Percentiles rank a stretch among this genome's conserved stretches.
Evolutionary conservation across 2,797 vertebrate species (phyloP).

Genomic region (Parauchenoglanis punctatus): DNA sequence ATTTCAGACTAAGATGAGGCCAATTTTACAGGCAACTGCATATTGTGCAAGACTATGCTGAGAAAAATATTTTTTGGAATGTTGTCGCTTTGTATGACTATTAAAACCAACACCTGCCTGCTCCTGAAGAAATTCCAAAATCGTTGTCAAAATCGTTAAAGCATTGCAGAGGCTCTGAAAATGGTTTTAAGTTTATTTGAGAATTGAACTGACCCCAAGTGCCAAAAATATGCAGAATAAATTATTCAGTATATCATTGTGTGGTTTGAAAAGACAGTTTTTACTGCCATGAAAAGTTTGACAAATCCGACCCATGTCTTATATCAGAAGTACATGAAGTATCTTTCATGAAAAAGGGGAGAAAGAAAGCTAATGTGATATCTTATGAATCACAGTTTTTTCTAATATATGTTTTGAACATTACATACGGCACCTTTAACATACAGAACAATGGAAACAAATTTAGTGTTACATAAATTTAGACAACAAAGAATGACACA

Average conservation of each 20-base stretch:
- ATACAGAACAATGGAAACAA: background rate
- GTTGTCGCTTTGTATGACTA: background rate
- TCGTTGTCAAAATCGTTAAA: slow-evolving; percentile 54
- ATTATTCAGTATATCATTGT: background rate
- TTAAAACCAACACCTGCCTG: background rate
- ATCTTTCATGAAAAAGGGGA: background rate
- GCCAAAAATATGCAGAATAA: background rate
- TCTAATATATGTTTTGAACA: background rate
- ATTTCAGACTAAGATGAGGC: no score
- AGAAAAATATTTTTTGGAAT: background rate
- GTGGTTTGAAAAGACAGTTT: background rate
- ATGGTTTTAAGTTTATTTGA: no score
- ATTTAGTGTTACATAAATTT: background rate
- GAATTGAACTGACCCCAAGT: no score
- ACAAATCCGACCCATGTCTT: background rate
- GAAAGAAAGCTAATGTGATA: background rate
- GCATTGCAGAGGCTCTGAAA: slow-evolving; percentile 40
- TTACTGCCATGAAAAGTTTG: background rate
- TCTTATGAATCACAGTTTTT: background rate
- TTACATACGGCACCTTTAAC: background rate
- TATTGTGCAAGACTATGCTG: no score
- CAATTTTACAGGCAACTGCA: no score
- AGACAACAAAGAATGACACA: background rate
- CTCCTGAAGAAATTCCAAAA: slow-evolving; percentile 16
- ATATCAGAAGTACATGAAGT: background rate